phyloP scores from a whole-genome alignment of 1,140 invertebrate species.

The Bombyx mandarina region DNA sequence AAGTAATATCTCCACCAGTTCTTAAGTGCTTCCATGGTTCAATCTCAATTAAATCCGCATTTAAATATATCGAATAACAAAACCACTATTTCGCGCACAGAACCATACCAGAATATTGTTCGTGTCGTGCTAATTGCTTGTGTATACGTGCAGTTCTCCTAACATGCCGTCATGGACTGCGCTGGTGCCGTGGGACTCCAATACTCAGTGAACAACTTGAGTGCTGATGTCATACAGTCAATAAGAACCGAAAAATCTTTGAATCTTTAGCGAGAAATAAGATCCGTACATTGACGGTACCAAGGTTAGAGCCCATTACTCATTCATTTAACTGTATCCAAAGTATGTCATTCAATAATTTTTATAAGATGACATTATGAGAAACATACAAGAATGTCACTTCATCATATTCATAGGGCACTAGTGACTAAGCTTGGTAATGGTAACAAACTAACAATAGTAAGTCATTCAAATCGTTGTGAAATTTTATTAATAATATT shows the following conservation, averaged over 20 bases:
- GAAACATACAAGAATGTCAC: too few species aligned
- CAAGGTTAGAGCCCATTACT: constrained; percentile 23
- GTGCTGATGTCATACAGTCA: constrained; percentile 56
- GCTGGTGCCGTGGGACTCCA: constrained; percentile 19
- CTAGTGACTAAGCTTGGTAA: not conserved
- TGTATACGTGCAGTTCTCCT: constrained; percentile 44
- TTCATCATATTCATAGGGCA: too few species aligned
- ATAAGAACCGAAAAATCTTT: constrained; percentile 32
- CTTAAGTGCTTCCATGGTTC: constrained; percentile 49
- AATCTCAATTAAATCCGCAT: not conserved
- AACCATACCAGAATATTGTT: constrained; percentile 7
- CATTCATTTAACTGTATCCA: constrained; percentile 12
- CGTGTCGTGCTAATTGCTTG: constrained; percentile 33
- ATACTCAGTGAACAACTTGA: constrained; percentile 29
- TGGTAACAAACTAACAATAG: not conserved
- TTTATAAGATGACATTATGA: too few species aligned
- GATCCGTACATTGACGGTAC: constrained; percentile 35
- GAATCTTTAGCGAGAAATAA: constrained; percentile 26
- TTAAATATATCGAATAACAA: too few species aligned
- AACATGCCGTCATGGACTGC: constrained; percentile 49
- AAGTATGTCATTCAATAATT: too few species aligned
- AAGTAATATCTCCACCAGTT: constrained; percentile 51
- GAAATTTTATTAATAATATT: too few species aligned
- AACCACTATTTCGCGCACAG: not conserved
- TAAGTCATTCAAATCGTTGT: not conserved